phyloP scores from a whole-genome alignment of 2,797 vertebrate species.

The Hydrocynus forskahlii region DNA sequence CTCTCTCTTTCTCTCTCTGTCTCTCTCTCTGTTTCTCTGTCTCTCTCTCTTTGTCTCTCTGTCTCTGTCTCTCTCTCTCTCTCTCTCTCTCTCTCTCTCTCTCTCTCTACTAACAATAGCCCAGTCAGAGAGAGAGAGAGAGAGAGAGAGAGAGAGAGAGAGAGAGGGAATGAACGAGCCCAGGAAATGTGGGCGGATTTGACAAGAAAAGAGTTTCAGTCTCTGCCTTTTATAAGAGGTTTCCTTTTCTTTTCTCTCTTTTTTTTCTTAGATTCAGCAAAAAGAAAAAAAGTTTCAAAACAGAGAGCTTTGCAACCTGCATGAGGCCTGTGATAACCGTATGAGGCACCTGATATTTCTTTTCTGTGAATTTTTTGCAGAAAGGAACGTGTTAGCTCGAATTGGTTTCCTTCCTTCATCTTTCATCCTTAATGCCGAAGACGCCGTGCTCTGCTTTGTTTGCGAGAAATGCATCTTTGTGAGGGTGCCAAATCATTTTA shows the following conservation, averaged over 20 bases:
- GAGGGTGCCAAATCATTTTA: neutral
- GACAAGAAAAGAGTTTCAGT: slow-evolving; percentile 81
- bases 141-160: slow-evolving; percentile 53
- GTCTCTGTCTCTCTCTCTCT: too few species aligned
- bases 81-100: too few species aligned
- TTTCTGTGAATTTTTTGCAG: slow-evolving; percentile 30
- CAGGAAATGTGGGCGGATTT: slow-evolving; percentile 91
- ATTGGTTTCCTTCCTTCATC: neutral
- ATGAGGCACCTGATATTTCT: neutral
- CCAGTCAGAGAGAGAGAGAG: slow-evolving; percentile 34
- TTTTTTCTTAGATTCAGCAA: slow-evolving; percentile 66
- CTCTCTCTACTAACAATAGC: slow-evolving; percentile 36
- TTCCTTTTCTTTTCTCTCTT: slow-evolving; percentile 63
- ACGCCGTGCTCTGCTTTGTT: slow-evolving; percentile 12
- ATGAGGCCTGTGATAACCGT: slow-evolving; percentile 34
- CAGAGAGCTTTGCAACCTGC: slow-evolving; percentile 38
- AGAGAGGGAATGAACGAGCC: slow-evolving; percentile 41
- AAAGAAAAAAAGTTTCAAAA: slow-evolving; percentile 55
- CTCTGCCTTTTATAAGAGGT: slow-evolving; percentile 72
- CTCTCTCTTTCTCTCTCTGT: too few species aligned
- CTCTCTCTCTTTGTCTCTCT: too few species aligned
- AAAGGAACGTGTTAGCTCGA: neutral
- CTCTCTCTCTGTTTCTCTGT: too few species aligned
- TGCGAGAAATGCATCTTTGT: neutral
- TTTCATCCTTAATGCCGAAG: neutral